These are phyloP conservation scores for Palythoa grandis DNA, from an alignment of 92 coral and sea anemone genomes.

Conservation along the genomic window DNA sequence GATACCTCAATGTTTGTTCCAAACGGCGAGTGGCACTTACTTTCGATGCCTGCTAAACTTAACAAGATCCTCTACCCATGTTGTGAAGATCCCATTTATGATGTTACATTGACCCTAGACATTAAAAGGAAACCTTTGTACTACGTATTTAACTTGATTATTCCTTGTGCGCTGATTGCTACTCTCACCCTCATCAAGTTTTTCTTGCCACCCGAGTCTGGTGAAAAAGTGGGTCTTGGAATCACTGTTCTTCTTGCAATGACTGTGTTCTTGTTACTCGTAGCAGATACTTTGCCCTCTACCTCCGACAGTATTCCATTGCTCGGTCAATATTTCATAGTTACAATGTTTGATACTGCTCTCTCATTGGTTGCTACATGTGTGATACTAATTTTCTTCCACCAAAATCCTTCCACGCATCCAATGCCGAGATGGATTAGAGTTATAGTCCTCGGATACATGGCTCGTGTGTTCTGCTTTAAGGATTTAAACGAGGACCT, in stretches of 20 bases:
- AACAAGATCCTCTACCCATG: slow-evolving; percentile 73
- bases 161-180: slow-evolving; percentile 92
- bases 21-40: slow-evolving; percentile 86
- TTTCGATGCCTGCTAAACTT: slow-evolving; percentile 71
- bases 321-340: slow-evolving; percentile 85
- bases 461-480: slow-evolving; percentile 85
- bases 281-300: slow-evolving; percentile 89
- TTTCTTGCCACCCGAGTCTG: slow-evolving; percentile 93
- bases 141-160: slow-evolving; percentile 86
- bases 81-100: slow-evolving; percentile 65
- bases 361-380: slow-evolving; percentile 88
- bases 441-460: slow-evolving; percentile 82
- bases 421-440: slow-evolving; percentile 93
- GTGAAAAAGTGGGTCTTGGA: slow-evolving; percentile 91
- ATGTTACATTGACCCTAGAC: slow-evolving; percentile 74
- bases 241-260: slow-evolving; percentile 94
- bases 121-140: slow-evolving; percentile 85
- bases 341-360: slow-evolving; percentile 91
- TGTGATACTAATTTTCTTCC: slow-evolving; percentile 78
- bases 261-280: slow-evolving; percentile 92
- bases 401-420: slow-evolving; percentile 85
- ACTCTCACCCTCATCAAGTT: slow-evolving; percentile 76
- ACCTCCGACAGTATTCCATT: slow-evolving; percentile 88
- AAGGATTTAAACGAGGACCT: slow-evolving; percentile 67
- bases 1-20: slow-evolving; percentile 68